These are phyloP conservation scores for Molanna angustata DNA, from an alignment of 2,888 invertebrate species.

Conservation along the genomic window DNA sequence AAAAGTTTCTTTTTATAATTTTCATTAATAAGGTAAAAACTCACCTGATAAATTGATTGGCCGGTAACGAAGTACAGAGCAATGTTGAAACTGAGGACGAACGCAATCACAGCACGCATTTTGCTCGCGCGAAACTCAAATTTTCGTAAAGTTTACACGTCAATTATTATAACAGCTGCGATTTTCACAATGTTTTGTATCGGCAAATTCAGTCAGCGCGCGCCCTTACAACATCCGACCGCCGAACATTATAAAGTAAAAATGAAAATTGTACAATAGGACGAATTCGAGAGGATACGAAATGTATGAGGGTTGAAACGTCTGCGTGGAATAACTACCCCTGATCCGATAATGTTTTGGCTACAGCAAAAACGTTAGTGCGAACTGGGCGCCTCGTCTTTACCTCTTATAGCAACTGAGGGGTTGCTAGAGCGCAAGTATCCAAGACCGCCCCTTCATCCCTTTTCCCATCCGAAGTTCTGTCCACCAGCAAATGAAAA, in stretches of 20 bases:
- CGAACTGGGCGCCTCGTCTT: constrained; percentile 37
- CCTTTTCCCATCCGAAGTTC: background rate
- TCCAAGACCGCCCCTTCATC: constrained; percentile 16
- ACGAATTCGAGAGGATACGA: too few species aligned
- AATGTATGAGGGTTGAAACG: too few species aligned
- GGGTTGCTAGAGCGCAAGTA: constrained; percentile 23
- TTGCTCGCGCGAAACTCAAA: constrained; percentile 14
- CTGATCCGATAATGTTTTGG: too few species aligned
- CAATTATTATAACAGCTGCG: too few species aligned
- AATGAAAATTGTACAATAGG: too few species aligned
- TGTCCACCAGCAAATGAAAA: too few species aligned
- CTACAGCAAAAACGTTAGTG: constrained; percentile 27
- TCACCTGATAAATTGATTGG: constrained; percentile 27
- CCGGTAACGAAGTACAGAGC: constrained; percentile 28
- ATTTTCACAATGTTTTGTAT: too few species aligned
- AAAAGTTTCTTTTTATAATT: background rate
- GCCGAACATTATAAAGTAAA: too few species aligned
- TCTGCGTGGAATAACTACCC: too few species aligned
- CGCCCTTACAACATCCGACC: too few species aligned
- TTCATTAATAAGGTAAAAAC: background rate
- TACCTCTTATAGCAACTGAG: constrained; percentile 28
- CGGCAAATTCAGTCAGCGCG: too few species aligned
- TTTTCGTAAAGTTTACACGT: background rate
- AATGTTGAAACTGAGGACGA: constrained; percentile 27
- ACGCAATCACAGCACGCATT: constrained; percentile 29